Percentiles rank a stretch among this genome's conserved stretches.
Conservation (phyloP, 2,113 vertebrate species). For the Cheirogaleus medius region DNA sequence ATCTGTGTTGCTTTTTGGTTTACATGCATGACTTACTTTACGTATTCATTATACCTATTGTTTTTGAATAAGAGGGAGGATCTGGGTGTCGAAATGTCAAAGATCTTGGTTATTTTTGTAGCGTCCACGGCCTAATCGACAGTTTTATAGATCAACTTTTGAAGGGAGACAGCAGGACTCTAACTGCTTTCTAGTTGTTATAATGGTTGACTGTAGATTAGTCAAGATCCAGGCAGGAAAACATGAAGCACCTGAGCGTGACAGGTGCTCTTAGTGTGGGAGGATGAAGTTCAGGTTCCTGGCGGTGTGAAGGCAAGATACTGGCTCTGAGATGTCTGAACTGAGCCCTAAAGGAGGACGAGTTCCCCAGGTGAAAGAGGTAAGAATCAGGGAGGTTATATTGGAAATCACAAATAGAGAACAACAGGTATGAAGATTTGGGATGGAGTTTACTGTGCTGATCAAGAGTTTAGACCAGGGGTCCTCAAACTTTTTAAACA, state of each 20-base stretch:
- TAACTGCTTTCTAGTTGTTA: neutral
- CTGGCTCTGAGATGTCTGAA: neutral
- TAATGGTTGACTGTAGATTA: neutral
- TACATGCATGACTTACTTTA: neutral
- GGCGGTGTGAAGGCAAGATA: neutral
- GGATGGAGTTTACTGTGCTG: neutral
- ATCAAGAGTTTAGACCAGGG: neutral
- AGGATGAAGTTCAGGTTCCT: neutral
- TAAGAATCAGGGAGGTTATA: neutral
- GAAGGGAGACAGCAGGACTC: neutral
- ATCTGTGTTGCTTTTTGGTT: neutral
- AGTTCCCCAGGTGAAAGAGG: neutral
- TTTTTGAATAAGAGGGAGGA: neutral
- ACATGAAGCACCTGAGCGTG: neutral
- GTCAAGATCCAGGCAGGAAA: neutral
- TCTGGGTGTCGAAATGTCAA: neutral
- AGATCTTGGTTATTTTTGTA: neutral
- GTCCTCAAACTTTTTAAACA: too few relatives aligned
- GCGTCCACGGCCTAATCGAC: neutral
- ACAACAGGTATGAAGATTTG: neutral
- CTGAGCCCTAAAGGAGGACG: neutral
- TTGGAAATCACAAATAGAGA: neutral
- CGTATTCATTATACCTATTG: neutral
- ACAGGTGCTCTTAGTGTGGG: neutral
- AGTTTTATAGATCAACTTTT: neutral